phyloP scores from a whole-genome alignment of 2,888 invertebrate genomes.

The Lamellibrachia satsuma region DNA sequence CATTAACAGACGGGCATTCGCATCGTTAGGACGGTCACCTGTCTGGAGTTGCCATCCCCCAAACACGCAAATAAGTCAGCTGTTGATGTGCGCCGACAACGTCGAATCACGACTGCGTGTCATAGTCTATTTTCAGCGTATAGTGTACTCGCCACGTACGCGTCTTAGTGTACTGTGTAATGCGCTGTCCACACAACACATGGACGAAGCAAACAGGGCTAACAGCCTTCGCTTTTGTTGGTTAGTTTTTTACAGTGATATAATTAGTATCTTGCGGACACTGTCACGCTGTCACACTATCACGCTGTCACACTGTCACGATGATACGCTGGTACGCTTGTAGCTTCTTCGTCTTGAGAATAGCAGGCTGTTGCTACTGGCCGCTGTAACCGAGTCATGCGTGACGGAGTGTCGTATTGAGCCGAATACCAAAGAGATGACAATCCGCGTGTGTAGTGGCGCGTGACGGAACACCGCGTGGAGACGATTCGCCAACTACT shows the following conservation, averaged over 20 bases:
- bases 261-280: not conserved
- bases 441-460: not conserved
- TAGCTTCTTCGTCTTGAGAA: not conserved
- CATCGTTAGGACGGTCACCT: too few species aligned
- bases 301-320: not conserved
- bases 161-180: not conserved
- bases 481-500: not conserved
- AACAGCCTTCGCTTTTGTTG: not conserved
- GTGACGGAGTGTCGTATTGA: not conserved
- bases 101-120: not conserved
- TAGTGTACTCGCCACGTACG: not conserved
- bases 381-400: not conserved
- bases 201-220: not conserved
- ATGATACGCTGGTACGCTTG: too few species aligned
- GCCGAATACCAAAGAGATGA: not conserved
- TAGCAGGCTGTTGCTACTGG: not conserved
- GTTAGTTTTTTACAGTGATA: not conserved
- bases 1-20: not conserved
- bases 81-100: not conserved
- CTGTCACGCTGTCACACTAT: not conserved
- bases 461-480: not conserved
- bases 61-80: not conserved
- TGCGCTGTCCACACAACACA: not conserved
- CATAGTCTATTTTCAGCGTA: not conserved
- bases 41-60: not conserved